phyloP scores from a whole-genome alignment of 2,888 invertebrate species.

The Stenodema calcarata region DNA sequence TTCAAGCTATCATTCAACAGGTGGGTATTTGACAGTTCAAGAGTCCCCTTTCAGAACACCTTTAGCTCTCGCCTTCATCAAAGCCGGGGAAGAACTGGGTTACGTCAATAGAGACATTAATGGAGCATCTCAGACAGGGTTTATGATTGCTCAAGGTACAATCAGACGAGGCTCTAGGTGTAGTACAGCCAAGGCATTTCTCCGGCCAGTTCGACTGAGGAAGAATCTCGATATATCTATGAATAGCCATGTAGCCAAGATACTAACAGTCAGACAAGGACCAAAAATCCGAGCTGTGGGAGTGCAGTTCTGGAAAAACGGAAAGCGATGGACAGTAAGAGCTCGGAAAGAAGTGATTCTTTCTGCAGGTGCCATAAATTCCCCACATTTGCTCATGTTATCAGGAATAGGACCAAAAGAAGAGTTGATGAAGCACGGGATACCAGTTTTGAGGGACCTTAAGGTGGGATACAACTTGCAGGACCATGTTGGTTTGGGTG shows the following conservation, averaged over 20 bases:
- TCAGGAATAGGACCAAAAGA: constrained; percentile 86
- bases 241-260: constrained; percentile 75
- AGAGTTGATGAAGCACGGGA: constrained; percentile 74
- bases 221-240: constrained; percentile 81
- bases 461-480: constrained; percentile 80
- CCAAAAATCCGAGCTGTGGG: constrained; percentile 73
- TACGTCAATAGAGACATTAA: constrained; percentile 82
- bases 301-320: constrained; percentile 75
- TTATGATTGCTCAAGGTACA: constrained; percentile 86
- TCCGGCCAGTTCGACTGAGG: constrained; percentile 79
- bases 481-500: constrained; percentile 87
- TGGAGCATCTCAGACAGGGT: constrained; percentile 82
- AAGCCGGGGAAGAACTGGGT: constrained; percentile 82
- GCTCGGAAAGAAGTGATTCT: constrained; percentile 83
- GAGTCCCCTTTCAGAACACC: constrained; percentile 86
- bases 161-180: constrained; percentile 83
- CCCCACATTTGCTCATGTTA: constrained; percentile 89
- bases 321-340: constrained; percentile 70
- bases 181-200: constrained; percentile 86
- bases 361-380: constrained; percentile 86
- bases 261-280: constrained; percentile 60
- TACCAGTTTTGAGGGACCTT: constrained; percentile 76
- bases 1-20: constrained; percentile 77
- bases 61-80: constrained; percentile 79
- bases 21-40: constrained; percentile 81